Base-by-base conservation (phyloP, 2,113 vertebrate genomes). In the Pao palembangensis region DNA sequence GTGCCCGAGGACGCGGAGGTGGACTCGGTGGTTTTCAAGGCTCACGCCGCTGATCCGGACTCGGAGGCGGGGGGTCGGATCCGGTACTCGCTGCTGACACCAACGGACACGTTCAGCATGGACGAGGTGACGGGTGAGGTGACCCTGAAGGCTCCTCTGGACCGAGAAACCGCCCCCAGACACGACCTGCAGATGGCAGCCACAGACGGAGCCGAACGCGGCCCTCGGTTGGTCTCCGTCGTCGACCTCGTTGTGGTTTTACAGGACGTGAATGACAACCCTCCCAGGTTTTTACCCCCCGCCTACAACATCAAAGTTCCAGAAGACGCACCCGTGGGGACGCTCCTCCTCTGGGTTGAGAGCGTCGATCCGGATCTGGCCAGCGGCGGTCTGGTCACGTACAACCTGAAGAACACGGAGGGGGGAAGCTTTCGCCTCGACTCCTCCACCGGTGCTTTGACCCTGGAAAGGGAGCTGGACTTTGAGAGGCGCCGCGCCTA, bases 191-290 rank as follows among this genome's bases (percentile, higher is more conserved):
- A 84, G 82, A 90, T 98, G 58, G 91, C 95, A 70, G 96, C 94
- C 2, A 90, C 89, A 66, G 97, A 99, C 80, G 93, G 94, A 73
- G 90, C 93, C 21, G 92, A 72, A 62, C 79, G 67, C 0, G 87
- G 90, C 25, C 90, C 90, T 48, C 90, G 93, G 77, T 83, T 96
- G 38, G 94, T 93, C 80, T 93, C 95, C 0, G 58, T 85, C 5
- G 67, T 81, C 0, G 91, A 95, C 67, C 84, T 99, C 2, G 69
- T 91, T 13, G 88, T 99, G 53, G 89, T 93, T 17, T 71, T 99
- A 61, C 90, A 93, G 69, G 97, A 99, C 63, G 66, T 91, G 14
- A 99, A 99, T 19, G 97, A 99, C 86, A 95, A 96, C 68, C 86
- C 93, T 13, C 97, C 97, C 0, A 93, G 89, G 38, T 99, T 98